Conservation (phyloP, 2,888 invertebrate genomes). For the Cephus nigrinus region DNA sequence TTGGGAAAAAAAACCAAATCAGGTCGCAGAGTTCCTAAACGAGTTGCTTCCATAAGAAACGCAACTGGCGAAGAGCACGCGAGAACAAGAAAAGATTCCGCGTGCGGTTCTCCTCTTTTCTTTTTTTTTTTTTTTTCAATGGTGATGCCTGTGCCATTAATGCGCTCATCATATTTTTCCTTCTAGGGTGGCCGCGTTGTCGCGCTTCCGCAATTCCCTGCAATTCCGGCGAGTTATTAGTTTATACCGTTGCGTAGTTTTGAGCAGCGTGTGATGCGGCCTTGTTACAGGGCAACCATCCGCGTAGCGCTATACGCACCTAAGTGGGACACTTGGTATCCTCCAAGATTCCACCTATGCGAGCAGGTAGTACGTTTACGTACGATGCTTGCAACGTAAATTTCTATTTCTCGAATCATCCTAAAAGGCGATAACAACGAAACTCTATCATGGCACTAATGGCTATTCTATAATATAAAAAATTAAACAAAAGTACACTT, state of each 20-base stretch:
- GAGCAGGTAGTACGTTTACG: constrained; percentile 6
- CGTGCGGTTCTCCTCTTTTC: not conserved
- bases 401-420: constrained; percentile 62
- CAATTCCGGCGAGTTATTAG: not conserved
- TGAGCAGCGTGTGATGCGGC: constrained; percentile 36
- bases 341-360: constrained; percentile 58
- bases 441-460: not conserved
- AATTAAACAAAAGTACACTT: not conserved
- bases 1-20: not conserved
- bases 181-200: not conserved
- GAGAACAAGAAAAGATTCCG: not conserved
- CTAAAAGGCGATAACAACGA: constrained; percentile 6
- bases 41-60: not conserved
- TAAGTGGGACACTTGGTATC: constrained; percentile 62
- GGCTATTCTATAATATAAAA: not conserved
- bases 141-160: not conserved
- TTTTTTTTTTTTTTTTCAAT: not conserved
- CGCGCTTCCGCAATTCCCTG: not conserved
- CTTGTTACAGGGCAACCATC: constrained; percentile 48
- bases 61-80: not conserved
- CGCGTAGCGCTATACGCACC: constrained; percentile 49
- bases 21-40: not conserved
- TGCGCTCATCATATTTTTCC: not conserved
- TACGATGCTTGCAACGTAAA: constrained; percentile 42
- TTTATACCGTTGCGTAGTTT: constrained; percentile 51